Percentiles rank a stretch among this genome's conserved stretches.
These are phyloP conservation scores for Trichosurus vulpecula DNA, from an alignment of 2,797 vertebrate genomes.

Conservation along the genomic window DNA sequence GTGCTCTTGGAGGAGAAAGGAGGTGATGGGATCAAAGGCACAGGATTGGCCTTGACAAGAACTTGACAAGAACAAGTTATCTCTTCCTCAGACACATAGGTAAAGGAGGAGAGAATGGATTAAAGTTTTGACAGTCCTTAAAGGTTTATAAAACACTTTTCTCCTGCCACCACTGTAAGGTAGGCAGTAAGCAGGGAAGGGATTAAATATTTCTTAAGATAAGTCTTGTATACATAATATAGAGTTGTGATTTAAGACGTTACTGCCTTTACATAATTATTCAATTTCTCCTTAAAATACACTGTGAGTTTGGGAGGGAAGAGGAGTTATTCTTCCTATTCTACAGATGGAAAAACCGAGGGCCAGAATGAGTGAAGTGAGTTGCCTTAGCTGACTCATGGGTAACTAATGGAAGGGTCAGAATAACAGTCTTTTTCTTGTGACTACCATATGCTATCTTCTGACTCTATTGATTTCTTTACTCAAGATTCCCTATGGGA, in stretches of 20 bases:
- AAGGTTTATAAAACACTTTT: constrained; percentile 5
- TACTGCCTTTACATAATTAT: background rate
- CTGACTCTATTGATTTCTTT: background rate
- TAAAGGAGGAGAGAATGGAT: background rate
- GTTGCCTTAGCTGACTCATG: background rate
- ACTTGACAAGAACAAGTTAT: background rate
- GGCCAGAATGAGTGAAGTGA: background rate
- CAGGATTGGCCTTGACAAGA: background rate
- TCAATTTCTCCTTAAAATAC: background rate
- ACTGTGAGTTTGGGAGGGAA: background rate
- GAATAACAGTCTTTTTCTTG: background rate
- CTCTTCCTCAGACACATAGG: background rate
- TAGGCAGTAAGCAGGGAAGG: background rate
- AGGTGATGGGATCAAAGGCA: no score
- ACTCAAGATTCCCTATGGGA: background rate
- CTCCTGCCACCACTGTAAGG: background rate
- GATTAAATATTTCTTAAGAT: background rate
- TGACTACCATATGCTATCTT: background rate
- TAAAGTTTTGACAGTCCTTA: background rate
- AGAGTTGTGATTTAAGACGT: background rate
- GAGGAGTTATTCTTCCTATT: background rate
- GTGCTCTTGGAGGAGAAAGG: background rate
- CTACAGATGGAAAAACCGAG: background rate
- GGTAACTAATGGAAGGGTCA: background rate
- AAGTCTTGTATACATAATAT: no score